Base-by-base conservation (phyloP, 2,888 invertebrate genomes). In the Protophormia terraenovae region DNA sequence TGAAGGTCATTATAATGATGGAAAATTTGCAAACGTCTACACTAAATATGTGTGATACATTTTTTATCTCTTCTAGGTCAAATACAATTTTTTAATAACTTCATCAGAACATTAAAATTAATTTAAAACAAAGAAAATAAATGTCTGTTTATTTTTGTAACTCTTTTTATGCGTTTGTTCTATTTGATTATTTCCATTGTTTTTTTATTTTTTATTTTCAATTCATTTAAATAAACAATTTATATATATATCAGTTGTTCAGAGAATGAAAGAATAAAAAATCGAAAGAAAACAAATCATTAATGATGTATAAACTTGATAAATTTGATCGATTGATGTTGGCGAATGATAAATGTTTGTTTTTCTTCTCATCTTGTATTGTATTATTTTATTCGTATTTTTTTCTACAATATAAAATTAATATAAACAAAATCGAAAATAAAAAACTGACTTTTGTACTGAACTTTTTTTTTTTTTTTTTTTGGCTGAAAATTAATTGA, bases 271-370 rank as follows among this genome's bases (percentile, higher is more conserved):
- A 14, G 16, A 24, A 35, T 8, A 50, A 50, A 27, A 41, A 66
- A 38, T 8, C 4, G n/a, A 35, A 14, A 19, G n/a, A 67, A 77
- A 77, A 29, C 7, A 45, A 58, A 58, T 22, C 45, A 77, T 77
- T 67, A 67, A 67, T 58, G n/a, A 73, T 72, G 32, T 12, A 53
- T 22, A 8, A 45, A 58, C 32, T 77, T 58, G 55, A 27, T 29
- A 67, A 67, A 29, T 67, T 16, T 67, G 66, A 77, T 67, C 47
- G 67, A 77, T 77, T 77, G 45, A 77, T 67, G 67, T 67, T 58
- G n/a, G 38, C 2, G 32, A 77, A 55, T 77, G 66, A 55, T 67
- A 66, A 76, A 76, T 76, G 55, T 76, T 58, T 45, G 45, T 16
- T 45, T 67, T 22, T 12, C 8, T 24, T 45, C 8, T n/a, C 38